Evolutionary conservation across 2,113 vertebrate genomes (phyloP).

Genomic region (Nothocercus nigrocapillus): DNA sequence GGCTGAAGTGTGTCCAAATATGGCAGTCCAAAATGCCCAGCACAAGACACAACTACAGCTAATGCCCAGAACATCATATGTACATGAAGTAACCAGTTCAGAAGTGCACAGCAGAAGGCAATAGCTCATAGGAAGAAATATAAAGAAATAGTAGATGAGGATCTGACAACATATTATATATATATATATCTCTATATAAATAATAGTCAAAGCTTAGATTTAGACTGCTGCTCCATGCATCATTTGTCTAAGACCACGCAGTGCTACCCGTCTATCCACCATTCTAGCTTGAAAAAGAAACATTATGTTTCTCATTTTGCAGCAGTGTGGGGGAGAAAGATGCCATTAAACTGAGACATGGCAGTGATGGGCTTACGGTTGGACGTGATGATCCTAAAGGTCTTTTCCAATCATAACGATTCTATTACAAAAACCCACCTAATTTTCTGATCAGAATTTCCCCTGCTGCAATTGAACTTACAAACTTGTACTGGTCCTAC

Average conservation of each 20-base stretch:
- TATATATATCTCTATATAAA: too few relatives aligned
- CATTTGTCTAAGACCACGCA: neutral
- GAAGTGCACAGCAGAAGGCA: neutral
- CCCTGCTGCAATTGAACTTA: neutral
- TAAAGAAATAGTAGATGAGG: neutral
- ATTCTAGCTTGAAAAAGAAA: neutral
- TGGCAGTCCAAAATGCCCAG: neutral
- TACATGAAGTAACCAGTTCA: neutral
- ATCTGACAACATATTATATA: neutral
- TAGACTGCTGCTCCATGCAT: neutral
- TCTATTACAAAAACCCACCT: neutral
- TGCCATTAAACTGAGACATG: too few relatives aligned
- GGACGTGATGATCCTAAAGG: too few relatives aligned
- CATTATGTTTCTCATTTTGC: neutral
- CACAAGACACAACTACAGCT: neutral
- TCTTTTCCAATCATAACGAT: too few relatives aligned
- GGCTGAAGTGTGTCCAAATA: neutral
- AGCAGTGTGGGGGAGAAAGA: too few relatives aligned
- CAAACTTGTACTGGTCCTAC: neutral
- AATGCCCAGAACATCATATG: neutral
- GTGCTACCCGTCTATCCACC: neutral
- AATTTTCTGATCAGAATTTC: neutral
- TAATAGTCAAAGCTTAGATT: neutral
- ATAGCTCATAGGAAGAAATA: neutral
- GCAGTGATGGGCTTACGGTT: too few relatives aligned